Evolutionary conservation across 2,797 vertebrate genomes (phyloP).

Genomic region (Smutsia gigantea): DNA sequence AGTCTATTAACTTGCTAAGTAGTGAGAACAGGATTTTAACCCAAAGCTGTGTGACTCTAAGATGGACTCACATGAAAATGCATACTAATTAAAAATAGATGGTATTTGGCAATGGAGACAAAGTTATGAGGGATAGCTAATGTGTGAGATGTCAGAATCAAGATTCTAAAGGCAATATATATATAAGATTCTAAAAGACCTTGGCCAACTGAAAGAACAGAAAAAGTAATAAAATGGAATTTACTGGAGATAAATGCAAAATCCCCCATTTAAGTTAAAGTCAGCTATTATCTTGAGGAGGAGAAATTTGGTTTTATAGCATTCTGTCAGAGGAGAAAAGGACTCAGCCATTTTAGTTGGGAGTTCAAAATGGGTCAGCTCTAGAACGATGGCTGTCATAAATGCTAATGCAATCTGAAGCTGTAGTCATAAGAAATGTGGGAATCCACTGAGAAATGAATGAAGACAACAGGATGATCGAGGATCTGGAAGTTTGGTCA

Average conservation of each 20-base stretch:
- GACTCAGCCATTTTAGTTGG: background rate
- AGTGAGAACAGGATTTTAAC: background rate
- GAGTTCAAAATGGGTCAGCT: background rate
- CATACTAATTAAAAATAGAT: background rate
- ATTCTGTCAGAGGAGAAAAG: background rate
- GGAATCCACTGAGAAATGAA: background rate
- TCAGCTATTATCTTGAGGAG: background rate
- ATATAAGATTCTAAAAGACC: background rate
- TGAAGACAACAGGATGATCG: background rate
- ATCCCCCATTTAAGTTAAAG: slow-evolving; percentile 2
- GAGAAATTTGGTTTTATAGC: background rate
- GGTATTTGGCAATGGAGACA: background rate
- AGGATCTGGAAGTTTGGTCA: background rate
- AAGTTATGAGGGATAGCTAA: background rate
- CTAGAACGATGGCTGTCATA: background rate
- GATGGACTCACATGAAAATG: background rate
- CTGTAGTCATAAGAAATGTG: background rate
- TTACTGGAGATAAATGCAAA: background rate
- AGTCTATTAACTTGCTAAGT: background rate
- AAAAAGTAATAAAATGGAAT: background rate
- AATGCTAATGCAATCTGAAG: background rate
- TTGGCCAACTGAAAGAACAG: background rate
- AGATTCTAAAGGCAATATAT: background rate
- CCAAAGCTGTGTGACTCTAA: background rate
- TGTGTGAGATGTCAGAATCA: background rate